Conservation (phyloP, 2,113 vertebrate species). For the Argyrosomus japonicus region DNA sequence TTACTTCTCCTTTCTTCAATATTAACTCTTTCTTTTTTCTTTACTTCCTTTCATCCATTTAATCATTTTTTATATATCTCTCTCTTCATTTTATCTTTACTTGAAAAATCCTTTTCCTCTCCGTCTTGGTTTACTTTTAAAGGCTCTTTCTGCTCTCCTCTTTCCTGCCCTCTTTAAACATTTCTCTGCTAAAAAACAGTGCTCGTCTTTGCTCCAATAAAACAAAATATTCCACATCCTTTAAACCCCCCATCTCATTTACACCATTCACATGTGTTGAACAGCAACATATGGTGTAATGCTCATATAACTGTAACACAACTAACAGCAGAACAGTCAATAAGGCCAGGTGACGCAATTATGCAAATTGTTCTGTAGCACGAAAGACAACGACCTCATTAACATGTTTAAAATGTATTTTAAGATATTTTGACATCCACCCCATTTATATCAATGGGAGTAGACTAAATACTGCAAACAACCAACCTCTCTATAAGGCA, state of each 20-base stretch:
- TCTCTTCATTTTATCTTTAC: neutral
- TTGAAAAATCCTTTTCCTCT: neutral
- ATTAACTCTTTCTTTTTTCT: neutral
- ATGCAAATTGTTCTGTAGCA: constrained; percentile 10
- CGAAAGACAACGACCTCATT: neutral
- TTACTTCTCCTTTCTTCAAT: neutral
- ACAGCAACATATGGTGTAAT: neutral
- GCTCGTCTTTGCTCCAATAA: neutral
- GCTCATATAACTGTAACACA: neutral
- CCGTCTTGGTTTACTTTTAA: neutral
- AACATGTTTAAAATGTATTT: neutral
- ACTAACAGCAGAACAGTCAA: constrained; percentile 1
- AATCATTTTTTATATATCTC: neutral
- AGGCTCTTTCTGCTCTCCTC: neutral
- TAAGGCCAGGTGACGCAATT: constrained; percentile 19
- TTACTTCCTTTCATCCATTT: neutral
- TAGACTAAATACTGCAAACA: neutral
- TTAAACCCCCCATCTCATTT: neutral
- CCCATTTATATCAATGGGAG: neutral
- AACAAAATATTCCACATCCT: neutral
- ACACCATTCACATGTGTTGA: constrained; percentile 3
- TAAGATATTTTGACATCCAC: neutral
- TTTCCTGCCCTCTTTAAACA: neutral
- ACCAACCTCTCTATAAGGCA: neutral
- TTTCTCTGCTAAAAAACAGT: neutral